A percentile compares a stretch with the other conserved stretches of the same genome.
Evolutionary conservation across 2,113 vertebrate genomes (phyloP).

Genomic region (Hippocampus abdominalis): DNA sequence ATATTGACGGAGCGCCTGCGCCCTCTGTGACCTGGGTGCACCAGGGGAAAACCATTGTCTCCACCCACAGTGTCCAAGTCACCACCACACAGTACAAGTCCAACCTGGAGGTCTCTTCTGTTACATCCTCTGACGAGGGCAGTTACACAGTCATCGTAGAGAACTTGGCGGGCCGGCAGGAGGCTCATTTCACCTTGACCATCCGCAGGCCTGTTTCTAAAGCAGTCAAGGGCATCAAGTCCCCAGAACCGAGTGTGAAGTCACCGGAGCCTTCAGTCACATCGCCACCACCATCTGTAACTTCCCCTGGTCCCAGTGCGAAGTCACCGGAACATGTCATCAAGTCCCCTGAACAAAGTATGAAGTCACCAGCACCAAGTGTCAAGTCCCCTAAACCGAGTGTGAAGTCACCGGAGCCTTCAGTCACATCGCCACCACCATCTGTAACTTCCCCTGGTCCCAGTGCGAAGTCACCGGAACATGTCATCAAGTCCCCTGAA

Average conservation of each 20-base stretch:
- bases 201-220: conserved; percentile 75
- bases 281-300: conserved; percentile 43
- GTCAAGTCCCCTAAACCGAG: conserved; percentile 76
- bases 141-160: conserved; percentile 88
- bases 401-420: conserved; percentile 78
- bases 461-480: conserved; percentile 53
- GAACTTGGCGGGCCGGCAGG: conserved; percentile 88
- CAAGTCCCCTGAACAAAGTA: conserved; percentile 57
- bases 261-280: conserved; percentile 75
- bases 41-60: conserved; percentile 72
- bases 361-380: conserved; percentile 77
- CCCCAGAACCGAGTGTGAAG: conserved; percentile 80
- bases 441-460: conserved; percentile 48
- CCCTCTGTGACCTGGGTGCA: conserved; percentile 86
- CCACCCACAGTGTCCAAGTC: conserved; percentile 79
- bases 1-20: conserved; percentile 90
- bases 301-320: conserved; percentile 50
- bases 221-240: conserved; percentile 78
- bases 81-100: conserved; percentile 91
- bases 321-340: conserved; percentile 51
- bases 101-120: conserved; percentile 85
- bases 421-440: conserved; percentile 54
- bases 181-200: conserved; percentile 87
- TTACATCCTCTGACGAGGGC: conserved; percentile 87
- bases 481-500: conserved; percentile 40